Conservation (phyloP, 2,797 vertebrate genomes). For the Chiloscyllium punctatum region DNA sequence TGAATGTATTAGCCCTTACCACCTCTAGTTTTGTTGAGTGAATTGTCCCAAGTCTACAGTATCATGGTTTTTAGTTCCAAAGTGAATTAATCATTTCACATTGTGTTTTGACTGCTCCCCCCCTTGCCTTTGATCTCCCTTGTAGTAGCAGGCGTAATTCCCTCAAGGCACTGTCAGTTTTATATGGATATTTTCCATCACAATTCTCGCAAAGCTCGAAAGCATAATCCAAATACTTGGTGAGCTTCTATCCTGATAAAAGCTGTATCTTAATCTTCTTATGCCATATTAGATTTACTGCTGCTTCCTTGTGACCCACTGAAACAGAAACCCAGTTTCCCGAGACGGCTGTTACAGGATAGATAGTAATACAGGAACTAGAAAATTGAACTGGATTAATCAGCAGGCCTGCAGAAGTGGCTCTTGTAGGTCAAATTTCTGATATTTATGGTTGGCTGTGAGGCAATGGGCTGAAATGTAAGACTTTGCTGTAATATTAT, state of each 20-base stretch:
- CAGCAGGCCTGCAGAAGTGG: conserved; percentile 19
- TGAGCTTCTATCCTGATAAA: conserved; percentile 28
- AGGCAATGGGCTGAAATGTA: conserved; percentile 9
- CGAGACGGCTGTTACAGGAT: conserved; percentile 17
- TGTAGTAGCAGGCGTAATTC: conserved; percentile 7
- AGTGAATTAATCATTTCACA: conserved; percentile 11
- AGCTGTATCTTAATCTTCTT: conserved; percentile 20
- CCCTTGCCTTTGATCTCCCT: conserved; percentile 6
- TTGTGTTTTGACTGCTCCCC: background rate
- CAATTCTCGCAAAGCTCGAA: conserved; percentile 22
- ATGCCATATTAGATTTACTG: conserved; percentile 11
- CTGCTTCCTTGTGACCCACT: conserved; percentile 15
- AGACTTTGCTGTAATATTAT: background rate
- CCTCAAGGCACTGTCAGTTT: conserved; percentile 2
- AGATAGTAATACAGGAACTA: background rate
- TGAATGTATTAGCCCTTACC: background rate
- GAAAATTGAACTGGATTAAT: conserved; percentile 30
- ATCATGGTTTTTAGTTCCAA: background rate
- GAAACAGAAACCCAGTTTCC: conserved; percentile 32
- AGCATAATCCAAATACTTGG: conserved; percentile 1
- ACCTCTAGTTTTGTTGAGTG: background rate
- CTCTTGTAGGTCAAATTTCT: conserved; percentile 10
- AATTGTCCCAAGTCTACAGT: conserved; percentile 2
- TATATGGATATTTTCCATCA: conserved; percentile 28
- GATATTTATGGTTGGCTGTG: background rate